Conservation (phyloP, 2,888 invertebrate genomes). For the Selenia dentaria region DNA sequence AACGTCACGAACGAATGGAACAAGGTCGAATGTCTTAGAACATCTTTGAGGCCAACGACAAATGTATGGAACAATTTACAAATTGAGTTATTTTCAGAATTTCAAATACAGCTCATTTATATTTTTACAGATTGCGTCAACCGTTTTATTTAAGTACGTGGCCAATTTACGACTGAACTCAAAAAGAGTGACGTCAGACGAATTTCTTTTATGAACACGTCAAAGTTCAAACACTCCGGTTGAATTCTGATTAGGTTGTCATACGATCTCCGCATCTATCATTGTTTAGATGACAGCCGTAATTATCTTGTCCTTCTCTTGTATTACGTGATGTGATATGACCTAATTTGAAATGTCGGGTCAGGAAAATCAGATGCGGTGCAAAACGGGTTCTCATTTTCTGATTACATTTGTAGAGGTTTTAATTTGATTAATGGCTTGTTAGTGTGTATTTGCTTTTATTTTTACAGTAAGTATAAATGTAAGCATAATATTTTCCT, state of each 20-base stretch:
- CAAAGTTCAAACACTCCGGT: slow-evolving; percentile 70
- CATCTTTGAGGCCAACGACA: no score
- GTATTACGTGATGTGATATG: slow-evolving; percentile 54
- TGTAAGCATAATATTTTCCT: no score
- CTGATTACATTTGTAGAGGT: slow-evolving; percentile 14
- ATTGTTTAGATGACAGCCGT: slow-evolving; percentile 66
- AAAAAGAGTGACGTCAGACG: slow-evolving; percentile 13
- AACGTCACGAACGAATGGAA: no score
- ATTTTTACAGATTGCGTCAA: slow-evolving; percentile 32
- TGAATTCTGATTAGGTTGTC: slow-evolving; percentile 71
- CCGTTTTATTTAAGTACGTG: slow-evolving; percentile 34
- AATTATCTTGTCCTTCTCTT: slow-evolving; percentile 72
- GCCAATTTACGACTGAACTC: slow-evolving; percentile 32
- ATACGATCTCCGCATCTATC: slow-evolving; percentile 62
- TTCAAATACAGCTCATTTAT: slow-evolving; percentile 14
- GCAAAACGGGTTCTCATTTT: slow-evolving; percentile 29
- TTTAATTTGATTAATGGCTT: slow-evolving; percentile 20
- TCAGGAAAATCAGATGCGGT: slow-evolving; percentile 35
- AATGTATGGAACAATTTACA: not conserved
- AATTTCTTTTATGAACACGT: slow-evolving; percentile 49
- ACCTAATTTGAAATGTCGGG: slow-evolving; percentile 56
- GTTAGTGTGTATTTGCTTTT: slow-evolving; percentile 1
- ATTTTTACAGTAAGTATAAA: not conserved
- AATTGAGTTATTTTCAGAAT: not conserved
- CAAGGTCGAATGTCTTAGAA: no score